Percentiles rank a stretch among this genome's conserved stretches.
Evolutionary conservation across 2,113 vertebrate species (phyloP).

Genomic region (Diglossa brunneiventris): DNA sequence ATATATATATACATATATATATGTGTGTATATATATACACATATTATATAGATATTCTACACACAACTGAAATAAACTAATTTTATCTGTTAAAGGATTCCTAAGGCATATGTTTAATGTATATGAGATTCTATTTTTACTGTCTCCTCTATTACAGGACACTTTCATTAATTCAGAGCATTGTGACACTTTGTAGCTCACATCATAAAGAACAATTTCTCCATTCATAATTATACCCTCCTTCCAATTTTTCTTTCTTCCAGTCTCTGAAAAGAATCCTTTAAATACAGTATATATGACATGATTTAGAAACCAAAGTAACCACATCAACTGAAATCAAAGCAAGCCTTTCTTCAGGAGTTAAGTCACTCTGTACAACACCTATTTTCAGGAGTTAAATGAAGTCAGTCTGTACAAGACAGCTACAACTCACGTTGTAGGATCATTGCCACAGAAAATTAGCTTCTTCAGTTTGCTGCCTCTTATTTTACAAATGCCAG

Average conservation of each 20-base stretch:
- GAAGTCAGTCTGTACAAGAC: not conserved
- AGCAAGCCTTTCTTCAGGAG: not conserved
- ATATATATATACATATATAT: too few relatives aligned
- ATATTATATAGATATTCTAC: not conserved
- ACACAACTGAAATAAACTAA: not conserved
- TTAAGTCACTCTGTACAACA: not conserved
- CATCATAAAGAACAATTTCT: not conserved
- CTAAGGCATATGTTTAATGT: not conserved
- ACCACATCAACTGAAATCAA: not conserved
- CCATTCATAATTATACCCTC: not conserved
- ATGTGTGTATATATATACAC: too few relatives aligned
- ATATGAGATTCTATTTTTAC: not conserved
- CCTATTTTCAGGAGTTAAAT: not conserved
- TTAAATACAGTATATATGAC: not conserved
- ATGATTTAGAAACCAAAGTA: not conserved
- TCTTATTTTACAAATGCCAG: not conserved
- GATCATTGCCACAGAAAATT: not conserved
- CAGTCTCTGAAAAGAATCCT: not conserved
- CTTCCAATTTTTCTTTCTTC: not conserved
- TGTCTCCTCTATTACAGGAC: not conserved
- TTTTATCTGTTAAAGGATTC: not conserved
- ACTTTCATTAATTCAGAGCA: constrained; percentile 3
- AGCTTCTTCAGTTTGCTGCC: not conserved
- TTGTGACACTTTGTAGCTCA: not conserved
- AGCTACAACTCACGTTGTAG: not conserved